Evolutionary conservation across 2,888 invertebrate species (phyloP).

Genomic region (Elaeidobius kamerunicus): DNA sequence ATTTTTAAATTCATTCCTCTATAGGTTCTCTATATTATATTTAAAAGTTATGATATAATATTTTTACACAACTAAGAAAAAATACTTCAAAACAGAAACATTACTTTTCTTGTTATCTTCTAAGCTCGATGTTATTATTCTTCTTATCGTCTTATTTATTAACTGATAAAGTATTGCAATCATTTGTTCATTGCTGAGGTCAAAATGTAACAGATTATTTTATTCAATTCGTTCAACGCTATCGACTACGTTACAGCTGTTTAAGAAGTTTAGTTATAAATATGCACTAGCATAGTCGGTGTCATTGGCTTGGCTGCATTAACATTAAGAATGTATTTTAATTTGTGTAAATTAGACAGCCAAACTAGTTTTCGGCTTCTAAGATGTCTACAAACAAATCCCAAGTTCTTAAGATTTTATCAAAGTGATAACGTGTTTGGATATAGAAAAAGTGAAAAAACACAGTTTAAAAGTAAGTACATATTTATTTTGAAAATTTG

Average conservation of each 20-base stretch:
- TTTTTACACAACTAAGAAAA: too few species aligned
- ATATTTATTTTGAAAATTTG: constrained; percentile 16
- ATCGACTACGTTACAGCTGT: too few species aligned
- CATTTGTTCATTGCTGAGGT: constrained; percentile 1
- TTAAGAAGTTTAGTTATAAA: too few species aligned
- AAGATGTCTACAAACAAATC: not conserved
- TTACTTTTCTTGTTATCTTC: not conserved
- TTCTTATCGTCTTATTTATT: constrained; percentile 2
- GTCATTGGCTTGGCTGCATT: too few species aligned
- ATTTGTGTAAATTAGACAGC: constrained; percentile 5
- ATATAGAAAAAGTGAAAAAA: constrained; percentile 39
- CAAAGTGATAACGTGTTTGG: constrained; percentile 48
- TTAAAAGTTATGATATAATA: too few species aligned
- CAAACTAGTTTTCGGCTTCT: not conserved
- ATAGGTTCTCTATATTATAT: too few species aligned
- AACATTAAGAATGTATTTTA: constrained; percentile 16
- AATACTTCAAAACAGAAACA: not conserved
- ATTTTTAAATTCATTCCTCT: too few species aligned
- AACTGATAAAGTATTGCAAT: constrained; percentile 8
- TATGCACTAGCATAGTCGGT: too few species aligned
- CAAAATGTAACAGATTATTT: constrained; percentile 1
- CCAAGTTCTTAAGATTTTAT: constrained; percentile 34
- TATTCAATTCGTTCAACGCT: too few species aligned
- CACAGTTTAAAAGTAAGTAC: constrained; percentile 37
- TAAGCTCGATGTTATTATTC: not conserved